Percentiles rank a stretch among this genome's conserved stretches.
These are phyloP conservation scores for Pagrus major DNA, from an alignment of 2,113 vertebrate species.

Conservation along the genomic window DNA sequence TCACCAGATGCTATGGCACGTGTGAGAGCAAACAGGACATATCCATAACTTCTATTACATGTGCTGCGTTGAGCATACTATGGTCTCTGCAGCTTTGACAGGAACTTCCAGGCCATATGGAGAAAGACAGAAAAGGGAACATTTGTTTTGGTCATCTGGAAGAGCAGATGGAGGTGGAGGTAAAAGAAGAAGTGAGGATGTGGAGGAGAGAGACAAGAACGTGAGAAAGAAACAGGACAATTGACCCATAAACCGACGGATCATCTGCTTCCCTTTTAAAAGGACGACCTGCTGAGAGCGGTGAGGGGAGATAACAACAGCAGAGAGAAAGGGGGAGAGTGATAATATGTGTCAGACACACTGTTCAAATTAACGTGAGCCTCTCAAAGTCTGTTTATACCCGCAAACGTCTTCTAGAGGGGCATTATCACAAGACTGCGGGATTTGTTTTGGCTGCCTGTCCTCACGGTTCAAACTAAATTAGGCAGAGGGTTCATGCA, in stretches of 20 bases:
- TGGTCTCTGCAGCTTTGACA: not conserved
- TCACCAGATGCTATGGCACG: not conserved
- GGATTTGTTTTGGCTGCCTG: conserved; percentile 56
- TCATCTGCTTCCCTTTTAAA: conserved; percentile 17
- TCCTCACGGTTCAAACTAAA: conserved; percentile 44
- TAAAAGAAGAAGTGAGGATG: conserved; percentile 15
- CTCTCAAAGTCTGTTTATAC: conserved; percentile 59
- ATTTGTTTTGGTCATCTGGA: not conserved
- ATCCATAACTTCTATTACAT: not conserved
- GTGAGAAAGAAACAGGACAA: conserved; percentile 26
- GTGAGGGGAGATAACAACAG: conserved; percentile 11
- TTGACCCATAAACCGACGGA: conserved; percentile 16
- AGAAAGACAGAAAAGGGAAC: not conserved
- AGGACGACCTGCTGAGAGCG: conserved; percentile 29
- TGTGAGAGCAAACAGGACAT: conserved; percentile 8
- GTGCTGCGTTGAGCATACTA: not conserved
- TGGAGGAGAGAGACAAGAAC: conserved; percentile 9
- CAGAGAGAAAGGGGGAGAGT: not conserved
- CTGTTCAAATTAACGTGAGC: conserved; percentile 54
- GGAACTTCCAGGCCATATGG: not conserved
- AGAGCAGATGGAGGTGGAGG: not conserved
- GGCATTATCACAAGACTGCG: conserved; percentile 31
- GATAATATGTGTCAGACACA: conserved; percentile 39
- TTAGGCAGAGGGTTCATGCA: conserved; percentile 35
- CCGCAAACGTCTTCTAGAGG: conserved; percentile 29